Base-by-base conservation (phyloP, 2,888 invertebrate species). In the Melanostoma mellinum region DNA sequence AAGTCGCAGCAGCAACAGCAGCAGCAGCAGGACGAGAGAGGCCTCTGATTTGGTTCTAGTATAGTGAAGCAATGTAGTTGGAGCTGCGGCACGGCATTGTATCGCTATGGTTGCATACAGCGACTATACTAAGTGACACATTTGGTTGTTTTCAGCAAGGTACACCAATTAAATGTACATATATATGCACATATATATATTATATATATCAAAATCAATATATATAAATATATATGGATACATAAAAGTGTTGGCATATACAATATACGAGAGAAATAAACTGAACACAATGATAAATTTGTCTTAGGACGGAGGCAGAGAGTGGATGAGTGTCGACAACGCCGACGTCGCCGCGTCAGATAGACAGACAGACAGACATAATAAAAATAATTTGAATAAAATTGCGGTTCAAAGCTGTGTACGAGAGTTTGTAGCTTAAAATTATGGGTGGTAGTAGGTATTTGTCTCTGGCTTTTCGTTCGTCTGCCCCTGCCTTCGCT, bases 81-180 rank as follows among this genome's bases (percentile, higher is more conserved):
- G 73, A 44, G 20, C 1, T 20, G 20, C 56, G 48, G 36, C 42
- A 35, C 10, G 61, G 42, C 67, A 79, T 55, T 35, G 33, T 68
- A 68, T 61, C 48, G 68, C 61, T 61, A 61, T 48, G 30, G 50
- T 40, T 52, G 60, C 60, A 35, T 60, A 61, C 67, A 78, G 40
- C 48, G 61, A 68, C 73, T 55, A 52, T 56, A 73, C 73, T 73
- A 68, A 73, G 79, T 68, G 55, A 68, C 61, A 40, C 73, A 56
- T 79, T 73, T 61, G 68, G 67, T 63, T 65, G 42, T 52, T 65
- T 63, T 52, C 52, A 52, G 50, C 32, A 63, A 71, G 44, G 55
- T 60, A 53, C 40, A 75, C 40, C 30, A 63, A 50, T 38, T n/a
- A 6, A 30, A 33, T 20, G 0, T 30, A 32, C 10, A 6, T 3